Evolutionary conservation across 2,888 invertebrate species (phyloP), one percentile per base, ranked within the genome.

Genomic region (Drosophila kambysellisi): DNA sequence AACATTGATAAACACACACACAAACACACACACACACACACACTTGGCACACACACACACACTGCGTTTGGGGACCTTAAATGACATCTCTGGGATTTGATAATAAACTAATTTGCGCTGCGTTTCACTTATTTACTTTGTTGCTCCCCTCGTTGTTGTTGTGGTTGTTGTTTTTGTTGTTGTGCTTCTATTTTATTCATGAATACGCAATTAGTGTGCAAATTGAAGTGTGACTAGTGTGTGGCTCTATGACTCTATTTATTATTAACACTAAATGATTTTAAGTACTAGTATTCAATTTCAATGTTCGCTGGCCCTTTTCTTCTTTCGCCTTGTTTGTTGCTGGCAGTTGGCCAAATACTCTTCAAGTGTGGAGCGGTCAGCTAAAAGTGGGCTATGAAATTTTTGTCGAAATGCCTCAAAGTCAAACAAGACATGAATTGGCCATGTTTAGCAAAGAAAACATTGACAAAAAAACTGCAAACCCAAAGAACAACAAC

Each of bases 31-130:
- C n/a, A n/a, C n/a, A 25, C 54, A 50, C 68, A 43, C 50, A 61
- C 52, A 68, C 33, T 33, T 11, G 33, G 39, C 33, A 46, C 51
- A 62, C 50, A 62, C 52, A 68, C 63, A 59, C 39, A 33, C 25
- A 58, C 37, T 41, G 46, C 70, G 76, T 72, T 76, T 51, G 43
- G 82, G 84, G 84, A 32, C 70, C 60, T 32, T 25, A 75, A 89
- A 87, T 87, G 83, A 88, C 88, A 88, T 85, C 90, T 85, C 77
- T 68, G 86, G 88, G 90, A 89, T 81, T 87, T 89, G 76, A 88
- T 85, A 89, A 88, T 89, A 88, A 89, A 81, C 79, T 79, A 81
- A 83, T 83, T 81, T 83, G 72, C 48, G 59, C 54, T 53, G 71
- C 60, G 70, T 69, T 71, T 50, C 63, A 56, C 64, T 61, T 53